phyloP scores from a whole-genome alignment of 2,113 vertebrate genomes.

The Pogona vitticeps region DNA sequence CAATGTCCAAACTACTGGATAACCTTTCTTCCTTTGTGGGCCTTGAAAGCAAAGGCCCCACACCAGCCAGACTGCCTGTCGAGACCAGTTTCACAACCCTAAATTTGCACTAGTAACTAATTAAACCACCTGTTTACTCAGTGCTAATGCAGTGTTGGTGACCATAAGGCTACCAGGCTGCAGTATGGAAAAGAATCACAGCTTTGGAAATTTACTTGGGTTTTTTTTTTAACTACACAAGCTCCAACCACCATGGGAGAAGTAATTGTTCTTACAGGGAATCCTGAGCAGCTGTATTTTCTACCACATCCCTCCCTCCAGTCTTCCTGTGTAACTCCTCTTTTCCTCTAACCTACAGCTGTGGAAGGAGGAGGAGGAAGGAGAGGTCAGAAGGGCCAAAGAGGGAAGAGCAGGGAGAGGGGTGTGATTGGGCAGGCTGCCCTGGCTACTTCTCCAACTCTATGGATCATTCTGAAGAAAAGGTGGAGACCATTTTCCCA shows the following conservation, averaged over 20 bases:
- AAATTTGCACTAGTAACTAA: not conserved
- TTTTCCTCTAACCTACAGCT: not conserved
- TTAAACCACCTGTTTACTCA: constrained; percentile 24
- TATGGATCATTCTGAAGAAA: too few species aligned
- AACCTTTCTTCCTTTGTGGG: not conserved
- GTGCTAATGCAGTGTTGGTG: not conserved
- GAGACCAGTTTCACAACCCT: constrained; percentile 7
- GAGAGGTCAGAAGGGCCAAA: not conserved
- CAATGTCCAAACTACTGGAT: not conserved
- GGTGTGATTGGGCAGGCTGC: too few species aligned
- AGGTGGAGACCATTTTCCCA: too few species aligned
- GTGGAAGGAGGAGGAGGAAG: not conserved
- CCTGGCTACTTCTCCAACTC: too few species aligned
- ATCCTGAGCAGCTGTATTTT: not conserved
- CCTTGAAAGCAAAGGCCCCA: not conserved
- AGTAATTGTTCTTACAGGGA: too few species aligned
- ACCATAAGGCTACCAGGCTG: not conserved
- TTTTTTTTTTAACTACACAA: too few species aligned
- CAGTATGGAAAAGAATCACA: not conserved
- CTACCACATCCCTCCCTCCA: not conserved
- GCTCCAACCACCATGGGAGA: too few species aligned
- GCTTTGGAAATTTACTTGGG: too few species aligned
- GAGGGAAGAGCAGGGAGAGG: not conserved
- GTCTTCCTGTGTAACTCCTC: not conserved
- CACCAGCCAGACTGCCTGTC: not conserved